These are phyloP conservation scores for Belgica antarctica DNA, from an alignment of 2,888 invertebrate genomes.

Conservation along the genomic window DNA sequence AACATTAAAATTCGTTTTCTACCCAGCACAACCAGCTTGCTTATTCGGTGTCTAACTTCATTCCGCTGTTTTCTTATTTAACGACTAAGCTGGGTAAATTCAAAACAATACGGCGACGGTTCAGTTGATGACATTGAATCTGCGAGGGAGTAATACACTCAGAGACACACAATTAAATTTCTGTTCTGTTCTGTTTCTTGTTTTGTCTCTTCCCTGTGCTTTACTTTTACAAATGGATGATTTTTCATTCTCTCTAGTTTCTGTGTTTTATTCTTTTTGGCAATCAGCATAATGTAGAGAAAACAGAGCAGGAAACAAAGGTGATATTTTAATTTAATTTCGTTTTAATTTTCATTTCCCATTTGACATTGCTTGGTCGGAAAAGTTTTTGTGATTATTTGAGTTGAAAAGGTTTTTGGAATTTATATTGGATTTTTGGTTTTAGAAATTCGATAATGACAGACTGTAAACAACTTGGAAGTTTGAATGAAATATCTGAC, in stretches of 20 bases:
- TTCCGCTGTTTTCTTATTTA: not conserved
- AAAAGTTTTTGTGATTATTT: not conserved
- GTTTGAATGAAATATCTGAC: too few relatives aligned
- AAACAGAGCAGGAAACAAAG: conserved; percentile 26
- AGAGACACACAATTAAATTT: conserved; percentile 33
- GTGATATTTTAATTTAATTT: conserved; percentile 41
- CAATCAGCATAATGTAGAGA: conserved; percentile 26
- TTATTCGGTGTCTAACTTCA: not conserved
- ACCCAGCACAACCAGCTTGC: too few relatives aligned
- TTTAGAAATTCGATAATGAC: too few relatives aligned
- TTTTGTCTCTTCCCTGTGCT: conserved; percentile 18
- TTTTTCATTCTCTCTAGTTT: conserved; percentile 4
- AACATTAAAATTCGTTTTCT: conserved; percentile 9
- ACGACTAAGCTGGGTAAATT: not conserved
- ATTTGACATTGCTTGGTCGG: conserved; percentile 7
- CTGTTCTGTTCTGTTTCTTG: not conserved
- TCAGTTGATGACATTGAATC: conserved; percentile 15
- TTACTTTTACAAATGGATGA: conserved; percentile 20
- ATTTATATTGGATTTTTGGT: too few relatives aligned
- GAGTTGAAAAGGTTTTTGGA: not conserved
- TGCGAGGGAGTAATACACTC: conserved; percentile 21
- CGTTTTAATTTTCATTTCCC: conserved; percentile 40
- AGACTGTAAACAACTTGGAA: too few relatives aligned
- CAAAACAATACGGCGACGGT: not conserved
- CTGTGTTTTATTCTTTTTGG: not conserved